Base-by-base conservation (phyloP, 2,797 vertebrate species). In the Trachurus trachurus region DNA sequence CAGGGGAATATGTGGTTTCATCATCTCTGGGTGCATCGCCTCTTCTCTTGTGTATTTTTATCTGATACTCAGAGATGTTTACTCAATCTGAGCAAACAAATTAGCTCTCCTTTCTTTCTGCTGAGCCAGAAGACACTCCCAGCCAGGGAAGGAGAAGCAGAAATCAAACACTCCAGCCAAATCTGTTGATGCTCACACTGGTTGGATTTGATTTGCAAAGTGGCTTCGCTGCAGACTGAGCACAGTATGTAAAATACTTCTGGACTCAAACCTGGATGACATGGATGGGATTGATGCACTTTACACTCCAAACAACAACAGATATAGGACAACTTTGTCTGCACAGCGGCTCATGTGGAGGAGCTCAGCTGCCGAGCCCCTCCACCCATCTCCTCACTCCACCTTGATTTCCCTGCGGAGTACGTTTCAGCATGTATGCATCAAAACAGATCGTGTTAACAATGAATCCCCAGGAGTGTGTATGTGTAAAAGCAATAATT, bases 161-260 rank as follows among this genome's bases (percentile, higher is more conserved):
- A 63, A 89, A 82, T 86, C 83, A 86, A 73, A 75, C 74, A 19
- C 81, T 40, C 54, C 67, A 86, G 78, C 81, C 86, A 88, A 89
- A 90, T 91, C 71, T 68, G 77, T 70, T 71, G 57, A 65, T 50
- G 67, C 73, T 22, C 66, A 26, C 26, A 26, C 26, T 79, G 76
- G 29, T 37, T 22, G 61, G 1, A 91, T 93, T 93, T 94, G 93
- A 87, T 93, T 94, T 90, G 91, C 91, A 93, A 93, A 94, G 83
- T 69, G 82, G 56, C 9, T 78, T 87, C 26, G 0, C 66, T 86
- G 82, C 78, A 82, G 26, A n/a, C n/a, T n/a, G 87, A 90, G 70
- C 76, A 71, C 65, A 44, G 34, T 79, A 93, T 93, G 85, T 76
- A 92, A 92, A 92, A 80, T 52, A 44, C 42, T 29, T 71, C 22